Evolutionary conservation across 2,888 invertebrate species (phyloP), one percentile per base, ranked within the genome.

Genomic region (Ctena decussata): DNA sequence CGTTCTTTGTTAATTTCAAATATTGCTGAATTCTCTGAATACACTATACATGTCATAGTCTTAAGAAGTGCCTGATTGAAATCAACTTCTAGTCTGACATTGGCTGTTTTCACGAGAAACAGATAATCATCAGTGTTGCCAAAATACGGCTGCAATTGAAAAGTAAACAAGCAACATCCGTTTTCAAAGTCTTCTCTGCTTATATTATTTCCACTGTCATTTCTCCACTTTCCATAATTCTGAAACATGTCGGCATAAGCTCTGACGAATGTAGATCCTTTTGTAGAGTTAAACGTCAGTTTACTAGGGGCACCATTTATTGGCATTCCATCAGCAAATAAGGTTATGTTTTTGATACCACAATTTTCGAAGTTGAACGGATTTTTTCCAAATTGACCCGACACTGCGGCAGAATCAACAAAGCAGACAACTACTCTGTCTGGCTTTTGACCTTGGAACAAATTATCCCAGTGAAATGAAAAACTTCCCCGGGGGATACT

Each of bases 401-500:
- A 71, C 15, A 24, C 71, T 12, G 39, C 78, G 21, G 32, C 46
- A 21, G 80, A 72, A 37, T 82, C 49, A 8, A 87, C 87, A 18
- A 87, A 82, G 18, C 73, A 82, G 39, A 84, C 80, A 3, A 82
- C 74, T n/a, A 87, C 71, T 60, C 49, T 73, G 39, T 77, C 84
- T 12, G 87, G 84, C 79, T 71, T 74, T 27, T 44, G 65, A 5
- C 77, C 74, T 77, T 82, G 82, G 69, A 70, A 87, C 44, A 87
- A 70, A 60, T 87, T 79, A 35, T 84, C 44, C 77, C 75, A 74
- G 41, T 73, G 72, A 46, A 74, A 74, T 11, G 78, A 73, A 57
- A 44, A 65, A 32, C 44, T 39, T 27, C 80, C 80, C n/a, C 21
- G 30, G 15, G 75, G 44, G n/a, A 76, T 77, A 35, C 70, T 70